These are phyloP conservation scores for Gryllus bimaculatus DNA, from an alignment of 1,140 invertebrate genomes.

Conservation along the genomic window DNA sequence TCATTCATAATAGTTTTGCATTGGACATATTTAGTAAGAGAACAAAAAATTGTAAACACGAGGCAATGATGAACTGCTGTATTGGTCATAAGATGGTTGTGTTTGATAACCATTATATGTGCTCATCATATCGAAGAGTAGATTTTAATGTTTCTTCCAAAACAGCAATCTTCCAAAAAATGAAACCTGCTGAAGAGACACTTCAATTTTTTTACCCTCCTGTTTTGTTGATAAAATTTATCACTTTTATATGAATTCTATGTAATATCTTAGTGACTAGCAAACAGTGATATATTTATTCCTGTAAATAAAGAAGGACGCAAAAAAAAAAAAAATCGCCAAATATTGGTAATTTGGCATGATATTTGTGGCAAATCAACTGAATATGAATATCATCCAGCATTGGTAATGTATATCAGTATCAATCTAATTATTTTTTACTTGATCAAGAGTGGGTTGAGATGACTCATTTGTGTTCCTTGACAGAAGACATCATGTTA, in stretches of 20 bases:
- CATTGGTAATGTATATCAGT: background rate
- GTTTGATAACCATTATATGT: background rate
- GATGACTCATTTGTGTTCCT: background rate
- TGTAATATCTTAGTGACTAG: background rate
- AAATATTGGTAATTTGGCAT: background rate
- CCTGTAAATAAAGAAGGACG: background rate
- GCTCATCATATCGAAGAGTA: background rate
- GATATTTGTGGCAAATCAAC: background rate
- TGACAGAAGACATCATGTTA: background rate
- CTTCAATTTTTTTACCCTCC: background rate
- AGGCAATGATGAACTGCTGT: background rate
- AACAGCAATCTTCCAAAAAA: background rate
- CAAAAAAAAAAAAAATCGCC: background rate
- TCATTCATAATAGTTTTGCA: background rate
- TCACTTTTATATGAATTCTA: conserved; percentile 6
- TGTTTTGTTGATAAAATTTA: background rate
- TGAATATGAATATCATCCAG: background rate
- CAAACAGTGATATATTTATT: background rate
- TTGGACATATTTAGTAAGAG: background rate
- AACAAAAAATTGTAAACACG: background rate
- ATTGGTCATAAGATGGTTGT: background rate
- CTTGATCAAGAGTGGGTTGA: background rate
- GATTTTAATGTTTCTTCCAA: background rate
- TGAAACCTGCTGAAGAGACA: background rate
- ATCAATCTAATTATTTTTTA: background rate